A percentile compares a stretch with the other conserved stretches of the same genome.
These are phyloP conservation scores for Catotricha subobsoleta DNA, from an alignment of 2,888 invertebrate genomes.

Conservation along the genomic window DNA sequence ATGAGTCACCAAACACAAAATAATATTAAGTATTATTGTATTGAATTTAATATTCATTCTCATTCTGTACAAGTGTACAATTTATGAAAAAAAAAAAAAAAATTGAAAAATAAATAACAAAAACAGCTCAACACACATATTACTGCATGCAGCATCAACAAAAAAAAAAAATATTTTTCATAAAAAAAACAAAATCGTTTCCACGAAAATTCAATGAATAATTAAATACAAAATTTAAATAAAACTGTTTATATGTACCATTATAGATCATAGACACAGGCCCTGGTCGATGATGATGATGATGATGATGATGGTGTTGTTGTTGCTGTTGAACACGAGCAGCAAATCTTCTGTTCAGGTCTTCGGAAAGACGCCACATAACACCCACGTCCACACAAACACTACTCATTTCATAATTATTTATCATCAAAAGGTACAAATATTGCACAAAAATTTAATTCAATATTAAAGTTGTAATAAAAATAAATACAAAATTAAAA, in stretches of 20 bases:
- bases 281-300: conserved; percentile 18
- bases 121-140: background rate
- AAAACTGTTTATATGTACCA: conserved; percentile 14
- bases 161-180: background rate
- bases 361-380: conserved; percentile 32
- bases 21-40: too few species aligned
- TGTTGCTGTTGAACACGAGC: conserved; percentile 23
- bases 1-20: too few species aligned
- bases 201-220: too few species aligned
- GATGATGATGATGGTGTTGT: conserved; percentile 19
- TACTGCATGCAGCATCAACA: background rate
- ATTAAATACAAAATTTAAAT: too few species aligned
- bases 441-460: too few species aligned
- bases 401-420: conserved; percentile 19
- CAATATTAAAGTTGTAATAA: too few species aligned
- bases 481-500: too few species aligned
- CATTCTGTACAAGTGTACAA: too few species aligned
- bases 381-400: conserved; percentile 31
- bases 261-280: conserved; percentile 21
- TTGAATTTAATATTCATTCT: too few species aligned
- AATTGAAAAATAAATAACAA: background rate
- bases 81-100: background rate
- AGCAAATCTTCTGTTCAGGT: conserved; percentile 29
- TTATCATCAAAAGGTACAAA: too few species aligned
- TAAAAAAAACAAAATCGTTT: too few species aligned